Evolutionary conservation across 2,888 invertebrate species (phyloP), one percentile per base, ranked within the genome.

Genomic region (Loripinus fragilis): DNA sequence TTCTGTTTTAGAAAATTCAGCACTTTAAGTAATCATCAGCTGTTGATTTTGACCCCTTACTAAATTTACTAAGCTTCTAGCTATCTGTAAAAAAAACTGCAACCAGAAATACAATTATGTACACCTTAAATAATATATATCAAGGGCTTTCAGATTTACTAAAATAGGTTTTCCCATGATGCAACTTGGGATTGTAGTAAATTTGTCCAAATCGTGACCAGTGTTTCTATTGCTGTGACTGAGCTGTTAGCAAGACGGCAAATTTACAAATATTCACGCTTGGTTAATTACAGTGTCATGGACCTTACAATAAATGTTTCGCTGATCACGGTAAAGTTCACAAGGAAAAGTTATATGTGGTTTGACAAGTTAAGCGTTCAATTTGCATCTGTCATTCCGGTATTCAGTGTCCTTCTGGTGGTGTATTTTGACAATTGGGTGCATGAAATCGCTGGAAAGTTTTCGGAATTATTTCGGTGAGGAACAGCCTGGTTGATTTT

Each of bases 201-300:
- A 60, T 2, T 60, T 60, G 60, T 60, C 60, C 60, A 60, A 33
- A 60, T 60, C 60, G 60, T 60, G 60, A 60, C 60, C 60, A 60
- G 33, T 60, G 60, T 60, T 60, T 60, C 60, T 60, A 60, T 60
- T 33, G 33, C 23, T 60, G 33, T 33, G 60, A 17, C 60, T 60
- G 8, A 60, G 60, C 60, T 33, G 60, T 60, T 60, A 60, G 60
- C 60, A 12, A 60, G 60, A 60, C 60, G 33, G 60, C 60, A 30
- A 20, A 60, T 23, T 60, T 33, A 33, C 60, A 60, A 60, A 30
- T 33, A 60, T 60, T 60, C 33, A 60, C 33, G 60, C 60, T 33
- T 60, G 10, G 33, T 33, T 60, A 60, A 60, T 60, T 60, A 33
- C 33, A 20, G 33, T 60, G 33, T 60, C 60, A 23, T 60, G 60